Evolutionary conservation across 1,140 invertebrate species (phyloP).

Genomic region (Ostrea denselamellosa): DNA sequence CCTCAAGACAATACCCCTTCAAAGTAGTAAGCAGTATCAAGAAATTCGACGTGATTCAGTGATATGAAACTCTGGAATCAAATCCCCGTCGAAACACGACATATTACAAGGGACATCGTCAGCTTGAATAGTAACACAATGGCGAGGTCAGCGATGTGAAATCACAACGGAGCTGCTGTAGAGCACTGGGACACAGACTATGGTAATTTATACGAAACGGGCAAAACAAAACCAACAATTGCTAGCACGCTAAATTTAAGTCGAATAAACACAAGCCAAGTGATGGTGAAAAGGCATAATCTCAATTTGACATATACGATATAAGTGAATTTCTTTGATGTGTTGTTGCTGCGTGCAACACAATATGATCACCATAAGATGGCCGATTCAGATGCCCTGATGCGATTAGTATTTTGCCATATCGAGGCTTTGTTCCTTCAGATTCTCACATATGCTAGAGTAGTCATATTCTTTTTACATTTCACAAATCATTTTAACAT

Average conservation of each 20-base stretch:
- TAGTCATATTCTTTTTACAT: neutral
- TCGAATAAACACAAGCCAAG: conserved; percentile 32
- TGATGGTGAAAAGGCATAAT: conserved; percentile 33
- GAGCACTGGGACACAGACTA: neutral
- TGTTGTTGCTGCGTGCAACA: neutral
- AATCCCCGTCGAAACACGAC: conserved; percentile 4
- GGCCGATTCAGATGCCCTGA: conserved; percentile 15
- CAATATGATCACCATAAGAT: neutral
- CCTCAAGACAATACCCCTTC: conserved; percentile 7
- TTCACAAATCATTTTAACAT: conserved; percentile 31
- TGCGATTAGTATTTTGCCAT: conserved; percentile 22
- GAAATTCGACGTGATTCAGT: neutral
- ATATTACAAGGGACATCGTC: neutral
- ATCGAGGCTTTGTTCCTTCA: conserved; percentile 10
- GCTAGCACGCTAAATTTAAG: conserved; percentile 29
- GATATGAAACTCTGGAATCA: neutral
- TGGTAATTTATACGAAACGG: conserved; percentile 18
- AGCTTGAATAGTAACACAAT: conserved; percentile 7
- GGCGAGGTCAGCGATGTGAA: conserved; percentile 6
- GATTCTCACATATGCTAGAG: conserved; percentile 11
- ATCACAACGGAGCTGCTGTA: neutral
- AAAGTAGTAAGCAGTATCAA: conserved; percentile 1
- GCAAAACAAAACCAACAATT: conserved; percentile 39
- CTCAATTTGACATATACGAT: conserved; percentile 22
- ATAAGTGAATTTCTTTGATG: conserved; percentile 36